Evolutionary conservation across 2,113 vertebrate genomes (phyloP).

Genomic region (Forbesichthys agassizii): DNA sequence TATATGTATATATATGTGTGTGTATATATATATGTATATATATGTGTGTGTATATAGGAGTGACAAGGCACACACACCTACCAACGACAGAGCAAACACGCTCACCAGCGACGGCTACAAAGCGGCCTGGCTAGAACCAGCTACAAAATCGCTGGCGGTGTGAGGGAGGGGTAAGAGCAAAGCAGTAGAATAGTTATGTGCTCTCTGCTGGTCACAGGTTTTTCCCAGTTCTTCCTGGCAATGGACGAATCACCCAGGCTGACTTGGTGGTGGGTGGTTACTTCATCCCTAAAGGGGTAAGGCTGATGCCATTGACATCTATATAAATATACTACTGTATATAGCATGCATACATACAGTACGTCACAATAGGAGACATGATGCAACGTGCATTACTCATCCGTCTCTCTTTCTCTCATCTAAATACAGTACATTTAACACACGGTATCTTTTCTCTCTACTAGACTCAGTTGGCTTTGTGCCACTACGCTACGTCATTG

Average conservation of each 20-base stretch:
- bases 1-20: no score
- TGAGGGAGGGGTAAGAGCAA: neutral
- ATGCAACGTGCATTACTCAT: slow-evolving; percentile 53
- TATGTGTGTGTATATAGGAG: no score
- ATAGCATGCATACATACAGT: slow-evolving; percentile 1
- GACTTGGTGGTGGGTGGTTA: slow-evolving; percentile 89
- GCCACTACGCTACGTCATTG: slow-evolving; percentile 89
- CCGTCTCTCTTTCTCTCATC: slow-evolving; percentile 25
- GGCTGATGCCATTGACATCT: slow-evolving; percentile 25
- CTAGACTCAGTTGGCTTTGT: slow-evolving; percentile 91
- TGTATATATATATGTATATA: no score
- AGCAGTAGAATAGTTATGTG: slow-evolving; percentile 31
- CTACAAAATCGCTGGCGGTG: no score
- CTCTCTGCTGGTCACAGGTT: slow-evolving; percentile 76
- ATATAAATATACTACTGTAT: neutral
- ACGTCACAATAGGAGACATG: slow-evolving; percentile 24
- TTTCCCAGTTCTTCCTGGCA: slow-evolving; percentile 92
- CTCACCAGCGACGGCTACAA: no score
- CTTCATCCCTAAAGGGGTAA: slow-evolving; percentile 92
- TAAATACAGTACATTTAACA: slow-evolving; percentile 5
- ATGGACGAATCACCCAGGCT: slow-evolving; percentile 88
- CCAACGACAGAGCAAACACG: no score
- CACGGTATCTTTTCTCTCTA: neutral
- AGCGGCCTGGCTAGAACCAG: no score
- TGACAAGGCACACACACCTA: no score